Conservation (phyloP, 2,113 vertebrate genomes). For the Thalassarche chlororhynchos region DNA sequence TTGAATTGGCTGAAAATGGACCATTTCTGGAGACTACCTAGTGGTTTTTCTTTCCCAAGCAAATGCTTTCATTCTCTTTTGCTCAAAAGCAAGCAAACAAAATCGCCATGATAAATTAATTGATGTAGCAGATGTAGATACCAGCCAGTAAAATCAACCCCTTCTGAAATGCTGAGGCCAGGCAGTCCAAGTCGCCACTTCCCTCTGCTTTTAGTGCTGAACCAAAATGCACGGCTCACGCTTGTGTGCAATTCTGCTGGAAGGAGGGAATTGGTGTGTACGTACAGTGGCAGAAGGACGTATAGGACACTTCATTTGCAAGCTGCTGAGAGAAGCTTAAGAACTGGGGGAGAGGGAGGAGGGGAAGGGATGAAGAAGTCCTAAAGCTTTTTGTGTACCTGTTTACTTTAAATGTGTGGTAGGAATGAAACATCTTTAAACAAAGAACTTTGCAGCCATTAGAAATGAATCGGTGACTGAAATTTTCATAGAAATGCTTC, state of each 20-base stretch:
- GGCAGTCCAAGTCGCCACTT: background rate
- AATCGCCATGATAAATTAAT: background rate
- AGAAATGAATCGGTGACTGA: background rate
- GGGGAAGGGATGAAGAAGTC: background rate
- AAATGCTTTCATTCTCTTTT: background rate
- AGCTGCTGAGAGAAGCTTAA: background rate
- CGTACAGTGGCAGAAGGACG: background rate
- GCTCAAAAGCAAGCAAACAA: background rate
- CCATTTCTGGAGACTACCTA: background rate
- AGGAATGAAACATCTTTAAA: background rate
- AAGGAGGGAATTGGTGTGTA: background rate
- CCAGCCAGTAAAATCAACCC: background rate
- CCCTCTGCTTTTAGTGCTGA: background rate
- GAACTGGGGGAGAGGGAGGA: background rate
- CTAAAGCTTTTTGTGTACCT: background rate
- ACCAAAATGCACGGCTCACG: rapidly evolving
- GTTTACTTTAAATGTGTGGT: background rate
- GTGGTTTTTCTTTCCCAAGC: background rate
- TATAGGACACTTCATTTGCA: background rate
- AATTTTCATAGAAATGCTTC: background rate
- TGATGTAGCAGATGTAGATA: background rate
- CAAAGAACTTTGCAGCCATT: background rate
- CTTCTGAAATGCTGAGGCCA: background rate
- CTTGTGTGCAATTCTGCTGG: background rate
- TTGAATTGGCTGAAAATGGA: background rate